These are phyloP conservation scores for Hesperophylax magnus DNA, from an alignment of 1,140 invertebrate genomes.

Conservation along the genomic window DNA sequence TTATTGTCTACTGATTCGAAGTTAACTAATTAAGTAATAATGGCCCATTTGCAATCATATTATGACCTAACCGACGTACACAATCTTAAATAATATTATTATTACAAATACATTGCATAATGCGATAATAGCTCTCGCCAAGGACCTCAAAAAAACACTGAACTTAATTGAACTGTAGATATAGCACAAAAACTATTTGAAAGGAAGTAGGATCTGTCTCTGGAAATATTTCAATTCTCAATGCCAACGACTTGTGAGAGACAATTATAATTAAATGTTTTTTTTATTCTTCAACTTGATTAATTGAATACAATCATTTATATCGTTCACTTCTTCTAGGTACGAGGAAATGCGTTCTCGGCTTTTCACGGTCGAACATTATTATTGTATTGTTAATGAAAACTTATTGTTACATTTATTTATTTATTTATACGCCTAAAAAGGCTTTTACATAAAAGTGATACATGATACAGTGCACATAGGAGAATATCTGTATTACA, in stretches of 20 bases:
- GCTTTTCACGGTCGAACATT: not conserved
- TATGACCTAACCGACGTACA: not conserved
- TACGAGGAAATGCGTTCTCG: not conserved
- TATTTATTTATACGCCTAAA: not conserved
- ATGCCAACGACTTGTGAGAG: not conserved
- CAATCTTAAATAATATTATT: not conserved
- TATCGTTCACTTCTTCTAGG: not conserved
- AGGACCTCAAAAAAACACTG: not conserved
- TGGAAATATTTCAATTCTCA: not conserved
- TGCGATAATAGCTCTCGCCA: not conserved
- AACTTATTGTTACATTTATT: not conserved
- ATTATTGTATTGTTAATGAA: not conserved
- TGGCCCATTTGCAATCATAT: not conserved
- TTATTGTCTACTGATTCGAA: too few relatives aligned
- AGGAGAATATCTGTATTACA: too few relatives aligned
- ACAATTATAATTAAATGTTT: not conserved
- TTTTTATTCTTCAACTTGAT: conserved; percentile 8
- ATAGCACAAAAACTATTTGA: not conserved
- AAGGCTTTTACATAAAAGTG: not conserved
- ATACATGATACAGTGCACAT: not conserved
- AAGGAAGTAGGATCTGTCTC: conserved; percentile 4
- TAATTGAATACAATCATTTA: not conserved
- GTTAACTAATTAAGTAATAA: too few relatives aligned
- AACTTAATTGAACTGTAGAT: conserved; percentile 15
- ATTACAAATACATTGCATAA: too few relatives aligned